Evolutionary conservation across 2,888 invertebrate species (phyloP), one percentile per base, ranked within the genome.

Genomic region (Lingula anatina): DNA sequence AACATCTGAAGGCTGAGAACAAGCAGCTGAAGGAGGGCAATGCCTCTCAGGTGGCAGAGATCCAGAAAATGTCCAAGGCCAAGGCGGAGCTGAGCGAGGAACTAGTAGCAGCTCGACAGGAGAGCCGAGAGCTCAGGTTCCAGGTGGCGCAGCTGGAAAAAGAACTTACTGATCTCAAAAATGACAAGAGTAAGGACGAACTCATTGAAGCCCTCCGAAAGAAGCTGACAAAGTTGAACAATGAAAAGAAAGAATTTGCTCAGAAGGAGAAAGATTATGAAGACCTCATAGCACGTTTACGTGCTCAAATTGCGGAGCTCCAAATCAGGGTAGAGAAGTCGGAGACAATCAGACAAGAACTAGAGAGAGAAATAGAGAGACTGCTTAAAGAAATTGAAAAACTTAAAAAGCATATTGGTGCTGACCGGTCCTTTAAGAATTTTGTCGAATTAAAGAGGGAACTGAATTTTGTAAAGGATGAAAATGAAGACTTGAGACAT

Each of bases 361-460:
- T 69, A 39, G 40, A 57, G 5, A 54, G 55, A 4, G 65, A 70
- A 38, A 62, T 66, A 36, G 59, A 65, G 15, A 57, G 55, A 43
- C 46, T 69, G 7, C 39, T 54, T 5, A 49, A 49, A 7, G 70
- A 70, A 40, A 48, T 66, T 9, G 55, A 62, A 23, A 46, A 56
- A 18, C 42, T 68, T 39, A 57, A 56, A 45, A 61, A 59, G 47
- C 55, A 60, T 37, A 15, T 31, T 31, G 31, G 15, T 31, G 54
- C 56, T 7, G 62, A 65, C 38, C 60, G 60, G 23, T 61, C 62
- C 9, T 72, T 72, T 54, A 62, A 62, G 48, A 70, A 72, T 15
- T 72, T 68, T 59, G 69, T 72, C 21, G 57, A 59, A 25, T 31
- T 72, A 25, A 72, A 72, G 53, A 48, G 71, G 35, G 68, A 71